These are phyloP conservation scores for Corythoichthys haematopterus DNA, from an alignment of 2,113 vertebrate genomes.

Conservation along the genomic window DNA sequence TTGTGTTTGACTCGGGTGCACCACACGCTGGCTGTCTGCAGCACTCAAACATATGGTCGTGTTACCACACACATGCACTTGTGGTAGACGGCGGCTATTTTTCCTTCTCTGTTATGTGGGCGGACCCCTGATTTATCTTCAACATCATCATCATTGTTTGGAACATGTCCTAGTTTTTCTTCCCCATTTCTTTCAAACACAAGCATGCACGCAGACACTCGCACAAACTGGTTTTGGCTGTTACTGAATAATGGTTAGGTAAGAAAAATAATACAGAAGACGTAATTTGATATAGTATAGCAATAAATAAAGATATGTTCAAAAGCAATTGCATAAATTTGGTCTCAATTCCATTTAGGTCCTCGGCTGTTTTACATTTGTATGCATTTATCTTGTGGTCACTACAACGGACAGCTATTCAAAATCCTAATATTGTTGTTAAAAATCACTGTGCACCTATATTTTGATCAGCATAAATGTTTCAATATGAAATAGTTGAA, in stretches of 20 bases:
- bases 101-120: slow-evolving; percentile 26
- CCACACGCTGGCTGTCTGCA: slow-evolving; percentile 52
- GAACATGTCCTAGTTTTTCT: slow-evolving; percentile 29
- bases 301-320: not conserved
- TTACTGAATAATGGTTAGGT: slow-evolving; percentile 13
- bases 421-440: not conserved
- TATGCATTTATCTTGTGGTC: not conserved
- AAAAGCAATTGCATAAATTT: slow-evolving; percentile 35
- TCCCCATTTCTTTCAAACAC: slow-evolving; percentile 5
- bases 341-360: slow-evolving; percentile 13
- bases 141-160: slow-evolving; percentile 32
- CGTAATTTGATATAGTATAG: not conserved
- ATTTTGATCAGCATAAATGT: not conserved
- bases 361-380: not conserved
- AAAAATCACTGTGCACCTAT: not conserved
- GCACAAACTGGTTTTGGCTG: slow-evolving; percentile 12
- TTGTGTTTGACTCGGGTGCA: slow-evolving; percentile 51
- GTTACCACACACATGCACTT: slow-evolving; percentile 48
- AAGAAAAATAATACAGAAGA: not conserved
- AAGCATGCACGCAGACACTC: not conserved
- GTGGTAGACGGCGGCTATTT: slow-evolving; percentile 40
- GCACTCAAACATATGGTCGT: slow-evolving; percentile 53
- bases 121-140: slow-evolving; percentile 33
- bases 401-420: not conserved
- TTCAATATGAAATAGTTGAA: not conserved